A percentile compares a stretch with the other conserved stretches of the same genome.
phyloP scores from a whole-genome alignment of 2,888 invertebrate genomes.

The Xanthia icteritia region DNA sequence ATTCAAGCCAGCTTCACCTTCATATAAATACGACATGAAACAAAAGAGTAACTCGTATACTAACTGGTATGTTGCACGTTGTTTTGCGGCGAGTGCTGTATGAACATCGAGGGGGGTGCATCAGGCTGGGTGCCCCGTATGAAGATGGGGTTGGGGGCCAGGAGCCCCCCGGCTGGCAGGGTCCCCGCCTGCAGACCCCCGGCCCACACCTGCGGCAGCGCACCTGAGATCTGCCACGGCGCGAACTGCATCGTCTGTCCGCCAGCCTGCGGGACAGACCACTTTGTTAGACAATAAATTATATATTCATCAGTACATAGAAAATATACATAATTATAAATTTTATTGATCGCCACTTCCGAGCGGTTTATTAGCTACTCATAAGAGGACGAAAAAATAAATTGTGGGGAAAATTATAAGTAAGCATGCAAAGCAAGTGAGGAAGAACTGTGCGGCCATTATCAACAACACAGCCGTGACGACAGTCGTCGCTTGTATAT shows the following conservation, averaged over 20 bases:
- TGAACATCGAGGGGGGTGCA: conserved; percentile 93
- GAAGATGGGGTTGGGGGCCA: conserved; percentile 95
- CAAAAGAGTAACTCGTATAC: conserved; percentile 70
- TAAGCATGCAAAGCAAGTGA: background rate
- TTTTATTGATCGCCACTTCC: background rate
- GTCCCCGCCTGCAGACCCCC: conserved; percentile 92
- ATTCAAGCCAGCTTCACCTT: background rate
- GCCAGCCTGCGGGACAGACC: conserved; percentile 84
- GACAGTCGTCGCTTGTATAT: background rate
- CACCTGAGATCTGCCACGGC: conserved; percentile 94
- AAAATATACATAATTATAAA: conserved; percentile 29
- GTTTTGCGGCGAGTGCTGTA: conserved; percentile 93
- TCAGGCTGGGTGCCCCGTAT: conserved; percentile 95
- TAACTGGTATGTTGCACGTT: conserved; percentile 86
- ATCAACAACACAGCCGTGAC: background rate
- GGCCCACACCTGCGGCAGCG: conserved; percentile 94
- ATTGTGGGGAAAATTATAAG: background rate
- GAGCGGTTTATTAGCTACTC: background rate
- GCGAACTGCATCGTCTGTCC: conserved; percentile 94
- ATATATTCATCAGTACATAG: conserved; percentile 32
- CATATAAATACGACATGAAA: conserved; percentile 5
- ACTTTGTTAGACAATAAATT: conserved; percentile 58
- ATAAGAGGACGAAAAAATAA: background rate
- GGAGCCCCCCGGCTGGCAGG: conserved; percentile 91
- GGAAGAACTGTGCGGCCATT: background rate